Percentiles rank a stretch among this genome's conserved stretches.
Evolutionary conservation across 2,113 vertebrate species (phyloP).

Genomic region (Tragelaphus buxtoni): DNA sequence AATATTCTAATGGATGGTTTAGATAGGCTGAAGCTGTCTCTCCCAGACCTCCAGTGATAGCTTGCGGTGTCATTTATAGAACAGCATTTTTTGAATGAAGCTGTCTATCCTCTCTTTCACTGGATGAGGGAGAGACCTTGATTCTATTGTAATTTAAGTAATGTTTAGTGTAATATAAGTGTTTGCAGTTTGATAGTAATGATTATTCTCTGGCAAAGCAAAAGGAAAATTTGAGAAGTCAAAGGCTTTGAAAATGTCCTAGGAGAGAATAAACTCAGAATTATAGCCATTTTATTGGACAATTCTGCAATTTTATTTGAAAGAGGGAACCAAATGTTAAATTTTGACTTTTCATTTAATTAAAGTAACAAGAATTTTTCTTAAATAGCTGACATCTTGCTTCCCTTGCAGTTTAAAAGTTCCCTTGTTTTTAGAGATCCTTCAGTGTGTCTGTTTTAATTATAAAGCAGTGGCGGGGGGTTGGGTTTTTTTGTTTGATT

Average conservation of each 20-base stretch:
- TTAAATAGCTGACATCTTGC: neutral
- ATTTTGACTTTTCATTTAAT: constrained; percentile 26
- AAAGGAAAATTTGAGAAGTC: neutral
- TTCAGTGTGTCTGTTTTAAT: neutral
- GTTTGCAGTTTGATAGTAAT: neutral
- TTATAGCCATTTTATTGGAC: neutral
- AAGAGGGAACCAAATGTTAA: neutral
- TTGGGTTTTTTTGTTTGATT: neutral
- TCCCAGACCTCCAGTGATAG: neutral
- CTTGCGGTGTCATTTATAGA: neutral
- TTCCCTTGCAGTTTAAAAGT: neutral
- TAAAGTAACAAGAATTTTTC: neutral
- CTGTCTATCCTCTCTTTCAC: neutral
- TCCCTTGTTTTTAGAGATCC: neutral
- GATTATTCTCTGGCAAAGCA: neutral
- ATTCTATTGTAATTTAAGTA: neutral
- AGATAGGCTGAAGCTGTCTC: neutral
- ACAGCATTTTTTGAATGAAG: neutral
- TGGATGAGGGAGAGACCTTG: neutral
- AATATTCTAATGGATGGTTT: neutral
- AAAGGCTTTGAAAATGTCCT: constrained; percentile 4
- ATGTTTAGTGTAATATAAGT: neutral
- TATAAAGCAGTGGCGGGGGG: neutral
- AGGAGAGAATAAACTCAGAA: neutral
- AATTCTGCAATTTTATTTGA: neutral